Percentiles rank a stretch among this genome's conserved stretches.
Evolutionary conservation across 2,888 invertebrate species (phyloP).

Genomic region (Augiades crinisus): DNA sequence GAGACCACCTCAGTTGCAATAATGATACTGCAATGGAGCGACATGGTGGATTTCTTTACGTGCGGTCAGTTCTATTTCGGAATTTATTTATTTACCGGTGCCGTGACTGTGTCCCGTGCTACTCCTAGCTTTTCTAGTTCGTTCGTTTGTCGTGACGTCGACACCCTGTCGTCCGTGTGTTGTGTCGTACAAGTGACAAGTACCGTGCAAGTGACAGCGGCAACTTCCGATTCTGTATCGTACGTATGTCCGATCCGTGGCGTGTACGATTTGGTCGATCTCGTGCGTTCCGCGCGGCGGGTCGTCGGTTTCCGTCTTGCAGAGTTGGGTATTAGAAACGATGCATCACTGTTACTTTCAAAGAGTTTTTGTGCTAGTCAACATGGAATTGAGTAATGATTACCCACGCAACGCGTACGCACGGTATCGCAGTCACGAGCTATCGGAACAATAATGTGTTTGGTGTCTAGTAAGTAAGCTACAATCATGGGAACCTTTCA

Average conservation of each 20-base stretch:
- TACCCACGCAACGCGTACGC: constrained; percentile 57
- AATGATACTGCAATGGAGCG: constrained; percentile 76
- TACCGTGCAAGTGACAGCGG: constrained; percentile 27
- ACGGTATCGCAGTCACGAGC: constrained; percentile 42
- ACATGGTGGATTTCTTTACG: constrained; percentile 72
- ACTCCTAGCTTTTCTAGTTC: constrained; percentile 24
- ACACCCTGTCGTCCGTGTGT: constrained; percentile 19
- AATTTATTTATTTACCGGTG: constrained; percentile 33
- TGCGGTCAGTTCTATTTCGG: constrained; percentile 65
- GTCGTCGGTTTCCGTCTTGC: constrained; percentile 53
- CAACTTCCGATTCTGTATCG: constrained; percentile 34
- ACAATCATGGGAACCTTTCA: constrained; percentile 64
- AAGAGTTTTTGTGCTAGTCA: constrained; percentile 48
- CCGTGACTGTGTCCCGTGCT: constrained; percentile 27
- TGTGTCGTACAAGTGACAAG: constrained; percentile 27
- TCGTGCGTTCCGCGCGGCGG: no score
- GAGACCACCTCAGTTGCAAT: constrained; percentile 66
- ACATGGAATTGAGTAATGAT: constrained; percentile 50
- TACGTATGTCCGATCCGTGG: constrained; percentile 16
- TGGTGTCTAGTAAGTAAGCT: constrained; percentile 26
- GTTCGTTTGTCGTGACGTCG: constrained; percentile 22
- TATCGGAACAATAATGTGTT: constrained; percentile 37
- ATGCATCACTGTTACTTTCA: constrained; percentile 67
- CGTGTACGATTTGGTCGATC: constrained; percentile 46
- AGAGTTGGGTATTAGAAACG: constrained; percentile 39